phyloP scores from a whole-genome alignment of 2,797 vertebrate species.

The Muscicapa comitata region DNA sequence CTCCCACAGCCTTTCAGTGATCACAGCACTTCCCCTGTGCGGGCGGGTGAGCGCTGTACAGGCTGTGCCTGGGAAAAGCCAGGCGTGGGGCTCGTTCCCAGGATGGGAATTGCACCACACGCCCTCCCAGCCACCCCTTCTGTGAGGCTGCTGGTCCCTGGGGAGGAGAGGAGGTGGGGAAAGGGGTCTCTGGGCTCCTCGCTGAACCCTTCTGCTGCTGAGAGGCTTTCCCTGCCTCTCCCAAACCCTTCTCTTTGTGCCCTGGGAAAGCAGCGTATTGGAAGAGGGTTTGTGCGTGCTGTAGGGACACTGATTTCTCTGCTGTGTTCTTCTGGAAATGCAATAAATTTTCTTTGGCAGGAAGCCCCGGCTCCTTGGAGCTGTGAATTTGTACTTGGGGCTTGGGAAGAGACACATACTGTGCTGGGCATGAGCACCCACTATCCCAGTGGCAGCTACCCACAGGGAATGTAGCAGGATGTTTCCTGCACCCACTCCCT shows the following conservation, averaged over 20 bases:
- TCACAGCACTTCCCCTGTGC: not conserved
- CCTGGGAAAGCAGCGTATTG: not conserved
- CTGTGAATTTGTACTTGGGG: conserved; percentile 9
- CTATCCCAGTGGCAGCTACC: not conserved
- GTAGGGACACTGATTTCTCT: not conserved
- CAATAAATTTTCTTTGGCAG: conserved; percentile 54
- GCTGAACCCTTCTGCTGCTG: not conserved
- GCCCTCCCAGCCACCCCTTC: not conserved
- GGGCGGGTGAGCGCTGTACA: rapidly evolving
- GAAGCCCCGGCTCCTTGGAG: not conserved
- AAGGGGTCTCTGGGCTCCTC: not conserved
- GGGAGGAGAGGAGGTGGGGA: not conserved
- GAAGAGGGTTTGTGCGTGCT: not conserved
- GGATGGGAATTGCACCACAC: not conserved
- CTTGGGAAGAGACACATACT: not conserved
- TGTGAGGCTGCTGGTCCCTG: not conserved
- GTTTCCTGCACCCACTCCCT: not conserved
- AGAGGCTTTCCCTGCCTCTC: not conserved
- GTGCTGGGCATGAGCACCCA: not conserved
- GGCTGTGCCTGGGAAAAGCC: conserved; percentile 28
- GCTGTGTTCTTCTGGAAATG: conserved; percentile 15
- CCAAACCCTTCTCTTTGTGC: not conserved
- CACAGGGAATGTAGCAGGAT: not conserved
- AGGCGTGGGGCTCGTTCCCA: not conserved
- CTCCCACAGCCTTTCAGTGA: not conserved